Conservation (phyloP, 2,888 invertebrate genomes). For the Apamea sordens region DNA sequence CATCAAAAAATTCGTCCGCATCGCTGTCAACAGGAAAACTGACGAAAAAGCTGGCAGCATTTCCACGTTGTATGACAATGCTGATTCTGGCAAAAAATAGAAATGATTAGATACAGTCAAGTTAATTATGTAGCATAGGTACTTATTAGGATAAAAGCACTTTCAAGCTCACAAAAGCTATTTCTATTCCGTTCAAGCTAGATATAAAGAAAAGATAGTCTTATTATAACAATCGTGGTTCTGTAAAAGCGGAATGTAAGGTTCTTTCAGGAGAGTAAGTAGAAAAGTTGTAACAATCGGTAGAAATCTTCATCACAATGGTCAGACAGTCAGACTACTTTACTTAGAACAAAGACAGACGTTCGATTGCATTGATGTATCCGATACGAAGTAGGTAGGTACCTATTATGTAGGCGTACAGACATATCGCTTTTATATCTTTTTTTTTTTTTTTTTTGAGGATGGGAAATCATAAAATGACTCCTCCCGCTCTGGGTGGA, state of each 20-base stretch:
- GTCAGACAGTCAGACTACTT: slow-evolving; percentile 66
- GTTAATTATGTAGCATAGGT: not conserved
- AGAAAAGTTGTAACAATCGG: slow-evolving; percentile 54
- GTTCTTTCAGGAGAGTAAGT: slow-evolving; percentile 19
- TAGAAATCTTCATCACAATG: slow-evolving; percentile 75
- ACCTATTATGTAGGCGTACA: not conserved
- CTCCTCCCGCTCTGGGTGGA: too few species aligned
- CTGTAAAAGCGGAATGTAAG: slow-evolving; percentile 33
- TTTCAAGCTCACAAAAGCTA: not conserved
- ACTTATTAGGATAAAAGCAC: not conserved
- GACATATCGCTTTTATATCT: not conserved
- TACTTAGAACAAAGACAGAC: slow-evolving; percentile 70
- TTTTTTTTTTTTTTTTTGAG: too few species aligned
- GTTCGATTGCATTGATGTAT: slow-evolving; percentile 69
- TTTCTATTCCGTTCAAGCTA: not conserved
- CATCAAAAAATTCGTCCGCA: not conserved
- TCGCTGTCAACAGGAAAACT: not conserved
- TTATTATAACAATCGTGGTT: slow-evolving; percentile 47
- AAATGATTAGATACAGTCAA: not conserved
- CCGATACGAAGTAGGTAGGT: slow-evolving; percentile 48
- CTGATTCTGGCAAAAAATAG: not conserved
- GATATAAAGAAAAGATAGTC: slow-evolving; percentile 17
- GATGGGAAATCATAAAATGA: too few species aligned
- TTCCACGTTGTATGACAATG: not conserved
- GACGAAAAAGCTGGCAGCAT: not conserved